Evolutionary conservation across 1,140 invertebrate genomes (phyloP), one percentile per base, ranked within the genome.

Genomic region (Ceratitis capitata): DNA sequence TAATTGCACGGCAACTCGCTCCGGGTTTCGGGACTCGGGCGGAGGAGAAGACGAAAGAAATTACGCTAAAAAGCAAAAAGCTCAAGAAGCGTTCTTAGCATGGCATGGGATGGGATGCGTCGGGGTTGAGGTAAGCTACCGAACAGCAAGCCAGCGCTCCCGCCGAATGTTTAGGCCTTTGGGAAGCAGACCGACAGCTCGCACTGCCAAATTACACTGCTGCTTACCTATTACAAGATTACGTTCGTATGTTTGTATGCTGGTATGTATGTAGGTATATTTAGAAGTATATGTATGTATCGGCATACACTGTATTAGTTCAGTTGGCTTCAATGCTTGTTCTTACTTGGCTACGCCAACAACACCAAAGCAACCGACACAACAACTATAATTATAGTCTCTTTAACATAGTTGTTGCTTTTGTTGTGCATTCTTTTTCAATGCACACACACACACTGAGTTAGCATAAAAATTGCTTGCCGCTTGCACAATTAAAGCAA

Each of bases 341-440:
- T 42, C 12, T 45, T 19, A 19, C 32, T 61, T 61, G 10, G 39
- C 5, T 78, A 19, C 7, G 29, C 32, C 61, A 69, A n/a, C 61
- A 35, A 35, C 61, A 39, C 35, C 61, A 16, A 29, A 1, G 32
- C 39, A 35, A 19, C 19, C 32, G n/a, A 35, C 23, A 45, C 69
- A 78, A 39, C 39, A n/a, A 78, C 35, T 78, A 45, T 78, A 78
- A 78, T 78, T 78, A 78, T 23, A 78, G 26, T 19, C n/a, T 49
- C 23, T n/a, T 23, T 64, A 32, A n/a, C 23, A 4, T 42, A 12
- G 16, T 14, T 64, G 39, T 45, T 47, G 35, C 45, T 78, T 42
- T 78, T 78, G 39, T 42, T 78, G 69, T 12, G 9, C 29, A 61
- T 61, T 61, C n/a, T n/a, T n/a, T n/a, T n/a, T n/a, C n/a, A n/a